Conservation (phyloP, 2,888 invertebrate genomes). For the Phortica okadai region DNA sequence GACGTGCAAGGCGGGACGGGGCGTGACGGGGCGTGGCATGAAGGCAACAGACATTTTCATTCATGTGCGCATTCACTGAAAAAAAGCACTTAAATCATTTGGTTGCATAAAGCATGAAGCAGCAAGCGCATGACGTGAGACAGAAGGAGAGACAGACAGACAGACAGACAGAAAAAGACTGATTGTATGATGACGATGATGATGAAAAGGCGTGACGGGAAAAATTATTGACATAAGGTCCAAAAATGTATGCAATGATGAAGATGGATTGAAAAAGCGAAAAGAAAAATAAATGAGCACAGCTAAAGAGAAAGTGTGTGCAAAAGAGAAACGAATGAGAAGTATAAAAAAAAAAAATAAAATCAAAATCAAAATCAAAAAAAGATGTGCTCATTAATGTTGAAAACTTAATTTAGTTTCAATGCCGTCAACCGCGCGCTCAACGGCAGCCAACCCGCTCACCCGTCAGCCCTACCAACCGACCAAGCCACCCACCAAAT, state of each 20-base stretch:
- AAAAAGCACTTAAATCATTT: constrained; percentile 15
- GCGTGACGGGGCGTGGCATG: not conserved
- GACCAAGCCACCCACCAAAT: not conserved
- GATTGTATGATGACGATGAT: too few species aligned
- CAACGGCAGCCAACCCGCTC: not conserved
- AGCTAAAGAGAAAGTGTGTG: not conserved
- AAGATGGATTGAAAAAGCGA: constrained; percentile 5
- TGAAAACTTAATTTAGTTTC: constrained; percentile 45
- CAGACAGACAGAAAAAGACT: too few species aligned
- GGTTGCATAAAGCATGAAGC: not conserved
- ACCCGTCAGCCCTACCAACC: not conserved
- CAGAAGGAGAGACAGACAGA: too few species aligned
- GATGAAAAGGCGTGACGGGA: too few species aligned
- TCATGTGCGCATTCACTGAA: constrained; percentile 6
- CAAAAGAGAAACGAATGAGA: not conserved
- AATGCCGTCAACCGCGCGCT: constrained; percentile 3
- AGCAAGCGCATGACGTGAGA: not conserved
- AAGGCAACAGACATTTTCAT: not conserved
- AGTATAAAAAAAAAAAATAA: not conserved
- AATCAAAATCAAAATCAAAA: not conserved
- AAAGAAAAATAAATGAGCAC: not conserved
- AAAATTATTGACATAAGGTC: too few species aligned
- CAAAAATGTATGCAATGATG: not conserved
- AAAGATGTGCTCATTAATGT: constrained; percentile 40
- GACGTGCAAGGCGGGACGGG: not conserved